Evolutionary conservation across 2,888 invertebrate genomes (phyloP).

Genomic region (Drosophila tanythrix): DNA sequence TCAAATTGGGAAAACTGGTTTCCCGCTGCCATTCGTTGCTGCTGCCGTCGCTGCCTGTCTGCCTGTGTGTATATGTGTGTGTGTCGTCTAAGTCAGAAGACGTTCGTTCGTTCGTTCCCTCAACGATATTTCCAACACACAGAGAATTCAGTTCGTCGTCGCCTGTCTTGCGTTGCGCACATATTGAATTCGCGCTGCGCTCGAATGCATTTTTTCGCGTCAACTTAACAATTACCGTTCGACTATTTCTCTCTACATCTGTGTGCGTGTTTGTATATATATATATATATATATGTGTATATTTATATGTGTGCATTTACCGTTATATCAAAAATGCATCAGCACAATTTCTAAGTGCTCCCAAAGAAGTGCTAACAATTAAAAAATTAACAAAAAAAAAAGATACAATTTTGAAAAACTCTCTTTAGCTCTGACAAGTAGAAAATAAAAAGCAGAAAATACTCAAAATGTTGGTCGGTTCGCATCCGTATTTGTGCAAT

Average conservation of each 20-base stretch:
- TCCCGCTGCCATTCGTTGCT: constrained; percentile 73
- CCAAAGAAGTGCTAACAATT: constrained; percentile 51
- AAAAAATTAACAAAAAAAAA: constrained; percentile 3
- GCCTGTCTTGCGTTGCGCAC: constrained; percentile 85
- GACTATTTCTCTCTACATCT: constrained; percentile 4
- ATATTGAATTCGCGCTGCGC: constrained; percentile 74
- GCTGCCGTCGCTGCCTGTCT: constrained; percentile 29
- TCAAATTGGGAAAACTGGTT: constrained; percentile 72
- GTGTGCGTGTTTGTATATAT: constrained; percentile 16
- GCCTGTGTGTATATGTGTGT: constrained; percentile 10
- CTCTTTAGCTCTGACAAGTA: constrained; percentile 17
- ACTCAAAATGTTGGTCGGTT: constrained; percentile 80
- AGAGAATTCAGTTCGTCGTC: constrained; percentile 85
- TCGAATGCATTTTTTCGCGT: constrained; percentile 37
- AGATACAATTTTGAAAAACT: constrained; percentile 31
- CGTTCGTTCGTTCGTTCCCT: constrained; percentile 72
- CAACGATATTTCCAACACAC: constrained; percentile 66
- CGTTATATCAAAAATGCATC: constrained; percentile 56
- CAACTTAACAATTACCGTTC: constrained; percentile 30
- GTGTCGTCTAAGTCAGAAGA: constrained; percentile 68
- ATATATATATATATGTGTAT: constrained; percentile 13
- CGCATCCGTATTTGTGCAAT: constrained; percentile 82
- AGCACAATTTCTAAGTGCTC: constrained; percentile 63
- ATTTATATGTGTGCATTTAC: constrained; percentile 32
- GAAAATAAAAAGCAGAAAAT: not conserved